Conservation (phyloP, 2,797 vertebrate species). For the Oreochromis grahami region DNA sequence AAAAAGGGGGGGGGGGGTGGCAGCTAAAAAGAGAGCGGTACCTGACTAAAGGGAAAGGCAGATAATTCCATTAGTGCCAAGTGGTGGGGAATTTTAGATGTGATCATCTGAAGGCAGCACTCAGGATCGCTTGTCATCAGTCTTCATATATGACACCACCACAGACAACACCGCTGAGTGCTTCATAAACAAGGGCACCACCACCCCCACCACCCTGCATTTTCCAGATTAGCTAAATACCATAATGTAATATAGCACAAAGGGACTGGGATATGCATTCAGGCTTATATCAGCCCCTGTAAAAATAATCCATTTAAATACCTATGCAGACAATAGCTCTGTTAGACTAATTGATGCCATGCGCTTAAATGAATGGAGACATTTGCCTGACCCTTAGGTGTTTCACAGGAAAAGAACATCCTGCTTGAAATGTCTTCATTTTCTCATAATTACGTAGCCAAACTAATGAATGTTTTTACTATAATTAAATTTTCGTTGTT, state of each 20-base stretch:
- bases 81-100: conserved; percentile 8
- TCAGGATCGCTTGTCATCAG: conserved; percentile 1
- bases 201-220: not conserved
- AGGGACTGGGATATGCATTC: conserved; percentile 1
- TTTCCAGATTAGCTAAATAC: not conserved
- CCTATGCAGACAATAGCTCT: conserved; percentile 41
- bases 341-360: conserved; percentile 59
- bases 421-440: conserved; percentile 39
- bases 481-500: conserved; percentile 38
- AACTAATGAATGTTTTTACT: conserved; percentile 39
- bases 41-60: not conserved
- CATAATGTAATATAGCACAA: not conserved
- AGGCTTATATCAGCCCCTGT: conserved; percentile 11
- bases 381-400: conserved; percentile 48
- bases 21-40: not conserved
- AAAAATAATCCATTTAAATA: conserved; percentile 47
- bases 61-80: conserved; percentile 37
- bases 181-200: not conserved
- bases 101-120: not conserved
- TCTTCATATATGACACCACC: conserved; percentile 9
- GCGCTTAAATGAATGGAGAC: conserved; percentile 42
- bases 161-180: not conserved
- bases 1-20: fast-evolving
- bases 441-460: conserved; percentile 20
- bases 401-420: conserved; percentile 29